These are phyloP conservation scores for Diorhabda sublineata DNA, from an alignment of 1,140 invertebrate genomes.

Conservation along the genomic window DNA sequence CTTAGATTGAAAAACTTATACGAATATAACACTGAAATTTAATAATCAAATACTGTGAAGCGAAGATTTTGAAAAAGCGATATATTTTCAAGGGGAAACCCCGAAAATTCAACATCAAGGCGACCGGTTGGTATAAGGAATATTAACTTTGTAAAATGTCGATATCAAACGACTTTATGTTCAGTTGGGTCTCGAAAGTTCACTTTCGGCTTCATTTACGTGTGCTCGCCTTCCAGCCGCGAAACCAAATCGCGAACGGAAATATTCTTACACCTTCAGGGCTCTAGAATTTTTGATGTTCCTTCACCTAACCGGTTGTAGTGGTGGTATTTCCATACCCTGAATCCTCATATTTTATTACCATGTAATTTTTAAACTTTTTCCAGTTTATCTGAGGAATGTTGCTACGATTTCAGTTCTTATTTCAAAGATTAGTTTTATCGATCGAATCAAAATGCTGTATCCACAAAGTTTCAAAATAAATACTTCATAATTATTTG, in stretches of 20 bases:
- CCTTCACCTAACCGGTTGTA: not conserved
- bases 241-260: not conserved
- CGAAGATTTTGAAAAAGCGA: not conserved
- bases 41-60: too few species aligned
- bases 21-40: too few species aligned
- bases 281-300: slow-evolving; percentile 8
- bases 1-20: too few species aligned
- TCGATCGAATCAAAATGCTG: too few species aligned
- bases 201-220: slow-evolving; percentile 9
- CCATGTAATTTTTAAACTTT: slow-evolving; percentile 5
- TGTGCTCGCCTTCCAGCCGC: not conserved
- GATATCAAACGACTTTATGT: slow-evolving; percentile 12
- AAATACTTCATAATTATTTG: too few species aligned
- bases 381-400: not conserved
- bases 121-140: slow-evolving; percentile 3
- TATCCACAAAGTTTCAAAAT: too few species aligned
- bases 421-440: not conserved
- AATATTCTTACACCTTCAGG: slow-evolving; percentile 9
- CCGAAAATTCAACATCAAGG: slow-evolving; percentile 6
- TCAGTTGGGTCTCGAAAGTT: slow-evolving; percentile 5
- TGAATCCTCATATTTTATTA: slow-evolving; percentile 9
- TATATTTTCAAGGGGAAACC: slow-evolving; percentile 1
- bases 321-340: not conserved
- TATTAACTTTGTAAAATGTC: slow-evolving; percentile 13
- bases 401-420: not conserved